Base-by-base conservation (phyloP, 1,140 invertebrate genomes). In the Drosophila asahinai region DNA sequence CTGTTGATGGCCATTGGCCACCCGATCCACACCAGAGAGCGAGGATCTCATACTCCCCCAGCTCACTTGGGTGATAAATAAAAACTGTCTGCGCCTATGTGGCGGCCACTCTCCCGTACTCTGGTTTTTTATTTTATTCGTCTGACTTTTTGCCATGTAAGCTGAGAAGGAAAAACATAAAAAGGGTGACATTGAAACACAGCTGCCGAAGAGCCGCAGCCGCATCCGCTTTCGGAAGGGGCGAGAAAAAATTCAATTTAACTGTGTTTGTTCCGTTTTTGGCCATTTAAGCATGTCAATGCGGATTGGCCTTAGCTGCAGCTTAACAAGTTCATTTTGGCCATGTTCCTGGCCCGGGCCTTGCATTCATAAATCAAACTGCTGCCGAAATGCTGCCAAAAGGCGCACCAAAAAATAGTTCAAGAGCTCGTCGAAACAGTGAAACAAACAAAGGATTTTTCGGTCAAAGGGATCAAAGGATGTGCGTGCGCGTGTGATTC, bases 81-180 rank as follows among this genome's bases (percentile, higher is more conserved):
- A 89, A 89, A 89, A 90, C 86, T 89, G 86, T 89, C 86, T 89
- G 86, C 86, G 86, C 86, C 86, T 89, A 89, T 89, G 81, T 80
- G 72, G 65, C 65, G 72, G 65, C 65, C 49, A 64, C 42, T 64
- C 12, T 55, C 52, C 14, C 22, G 17, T 38, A 5, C 19, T 42
- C 11, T 67, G 30, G 54, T 19, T 22, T 57, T 48, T 45, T 25
- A 62, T 22, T 68, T 52, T 48, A 45, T 64, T 80, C 38, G 63
- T 65, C 58, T 87, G 86, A 81, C 81, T 81, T 86, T 84, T 65
- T 84, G 75, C 75, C 78, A 77, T 76, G 74, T 79, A 74, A 81
- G 64, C 75, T 62, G 59, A 73, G 36, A 77, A 38, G 40, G 63
- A 40, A 66, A 25, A 66, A 70, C 52, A 63, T 48, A 51, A 59